Conservation (phyloP, 2,113 vertebrate genomes). For the Gymnogyps californianus region DNA sequence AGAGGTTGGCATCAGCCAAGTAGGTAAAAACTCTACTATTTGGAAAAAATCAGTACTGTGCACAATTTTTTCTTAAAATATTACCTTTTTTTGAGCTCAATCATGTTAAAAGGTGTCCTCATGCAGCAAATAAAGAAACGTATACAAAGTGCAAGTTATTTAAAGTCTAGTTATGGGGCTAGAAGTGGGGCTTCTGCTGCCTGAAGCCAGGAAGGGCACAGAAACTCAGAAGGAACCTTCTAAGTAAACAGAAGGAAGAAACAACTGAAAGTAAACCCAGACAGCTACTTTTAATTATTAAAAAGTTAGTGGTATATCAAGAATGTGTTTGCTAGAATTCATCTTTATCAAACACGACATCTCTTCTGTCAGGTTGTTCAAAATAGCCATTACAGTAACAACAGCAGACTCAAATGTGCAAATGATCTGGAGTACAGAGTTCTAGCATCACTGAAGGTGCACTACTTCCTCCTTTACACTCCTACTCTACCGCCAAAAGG, state of each 20-base stretch:
- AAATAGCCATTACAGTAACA: constrained; percentile 66
- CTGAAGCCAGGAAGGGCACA: constrained; percentile 38
- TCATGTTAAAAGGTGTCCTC: constrained; percentile 61
- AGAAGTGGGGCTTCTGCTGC: constrained; percentile 62
- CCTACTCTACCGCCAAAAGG: neutral
- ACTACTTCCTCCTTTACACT: neutral
- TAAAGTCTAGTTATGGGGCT: constrained; percentile 45
- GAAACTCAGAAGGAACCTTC: neutral
- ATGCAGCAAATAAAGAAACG: constrained; percentile 60
- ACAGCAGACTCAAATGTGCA: constrained; percentile 64
- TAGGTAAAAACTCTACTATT: neutral
- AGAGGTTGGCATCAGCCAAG: neutral
- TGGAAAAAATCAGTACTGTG: neutral
- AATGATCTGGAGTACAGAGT: constrained; percentile 53
- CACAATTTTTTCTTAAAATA: constrained; percentile 4
- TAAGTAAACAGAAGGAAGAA: constrained; percentile 10
- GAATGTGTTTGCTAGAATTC: neutral
- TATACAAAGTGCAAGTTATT: constrained; percentile 73
- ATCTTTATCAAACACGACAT: neutral
- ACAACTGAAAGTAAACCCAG: constrained; percentile 26
- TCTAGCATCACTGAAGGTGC: constrained; percentile 53
- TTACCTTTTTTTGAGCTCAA: neutral
- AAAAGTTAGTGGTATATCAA: constrained; percentile 39
- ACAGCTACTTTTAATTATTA: constrained; percentile 29
- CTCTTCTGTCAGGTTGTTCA: constrained; percentile 19